phyloP scores from a whole-genome alignment of 2,888 invertebrate species.

The Scaptodrosophila latifasciaeformis region DNA sequence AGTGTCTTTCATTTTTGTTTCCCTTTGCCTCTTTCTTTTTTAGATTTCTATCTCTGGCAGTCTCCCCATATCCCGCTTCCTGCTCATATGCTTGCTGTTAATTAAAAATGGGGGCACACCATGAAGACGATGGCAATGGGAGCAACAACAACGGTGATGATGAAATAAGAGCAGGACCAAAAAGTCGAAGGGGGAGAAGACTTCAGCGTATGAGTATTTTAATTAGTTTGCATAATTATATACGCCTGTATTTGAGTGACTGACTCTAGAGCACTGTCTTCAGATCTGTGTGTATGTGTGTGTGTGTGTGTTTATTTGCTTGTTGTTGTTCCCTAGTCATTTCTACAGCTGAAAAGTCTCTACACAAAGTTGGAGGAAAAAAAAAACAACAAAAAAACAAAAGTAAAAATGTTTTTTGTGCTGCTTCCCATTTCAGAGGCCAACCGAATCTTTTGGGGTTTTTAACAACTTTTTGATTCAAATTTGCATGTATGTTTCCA shows the following conservation, averaged over 20 bases:
- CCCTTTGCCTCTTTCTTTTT: constrained; percentile 36
- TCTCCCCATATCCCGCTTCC: background rate
- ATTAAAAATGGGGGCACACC: constrained; percentile 60
- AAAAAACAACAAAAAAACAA: constrained; percentile 1
- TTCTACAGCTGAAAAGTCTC: too few relatives aligned
- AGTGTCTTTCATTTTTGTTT: constrained; percentile 69
- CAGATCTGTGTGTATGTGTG: background rate
- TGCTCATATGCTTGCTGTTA: constrained; percentile 54
- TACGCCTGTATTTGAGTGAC: too few relatives aligned
- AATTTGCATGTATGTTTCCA: constrained; percentile 23
- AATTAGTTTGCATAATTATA: constrained; percentile 69
- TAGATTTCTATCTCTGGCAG: constrained; percentile 8
- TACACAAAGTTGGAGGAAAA: too few relatives aligned
- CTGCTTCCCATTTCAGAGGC: too few relatives aligned
- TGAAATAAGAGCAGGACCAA: constrained; percentile 1
- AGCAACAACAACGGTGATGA: constrained; percentile 2
- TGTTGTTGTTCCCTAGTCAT: too few relatives aligned
- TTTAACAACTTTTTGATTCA: constrained; percentile 56
- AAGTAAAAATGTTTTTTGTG: background rate
- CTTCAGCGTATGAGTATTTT: constrained; percentile 66
- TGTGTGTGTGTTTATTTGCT: background rate
- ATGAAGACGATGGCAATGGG: constrained; percentile 28
- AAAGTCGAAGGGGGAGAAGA: constrained; percentile 23
- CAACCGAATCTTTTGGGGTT: constrained; percentile 2
- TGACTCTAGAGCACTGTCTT: too few relatives aligned